These are phyloP conservation scores for Mastacembelus armatus DNA, from an alignment of 2,797 vertebrate genomes.

Conservation along the genomic window DNA sequence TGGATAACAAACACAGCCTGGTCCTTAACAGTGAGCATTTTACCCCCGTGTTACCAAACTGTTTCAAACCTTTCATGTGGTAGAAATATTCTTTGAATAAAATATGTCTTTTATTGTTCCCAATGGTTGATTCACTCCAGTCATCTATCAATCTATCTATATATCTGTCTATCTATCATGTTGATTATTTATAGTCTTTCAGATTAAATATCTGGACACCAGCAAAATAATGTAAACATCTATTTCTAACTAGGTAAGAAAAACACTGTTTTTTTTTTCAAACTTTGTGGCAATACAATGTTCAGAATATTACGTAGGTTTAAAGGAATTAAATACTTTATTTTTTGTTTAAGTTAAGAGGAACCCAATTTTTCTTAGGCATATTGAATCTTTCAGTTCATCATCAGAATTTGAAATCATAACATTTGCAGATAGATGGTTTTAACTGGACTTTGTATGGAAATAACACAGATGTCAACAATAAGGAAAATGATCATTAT, in stretches of 20 bases:
- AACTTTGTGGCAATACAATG: neutral
- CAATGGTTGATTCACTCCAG: conserved; percentile 11
- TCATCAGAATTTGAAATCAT: neutral
- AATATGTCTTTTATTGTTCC: neutral
- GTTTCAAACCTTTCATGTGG: neutral
- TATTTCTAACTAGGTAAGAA: neutral
- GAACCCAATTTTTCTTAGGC: too few species aligned
- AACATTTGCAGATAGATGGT: neutral
- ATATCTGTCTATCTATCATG: too few species aligned
- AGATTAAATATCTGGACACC: neutral
- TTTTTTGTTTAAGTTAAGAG: too few species aligned
- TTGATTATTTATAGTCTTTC: neutral
- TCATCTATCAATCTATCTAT: too few species aligned
- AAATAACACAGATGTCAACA: conserved; percentile 13
- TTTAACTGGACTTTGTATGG: neutral
- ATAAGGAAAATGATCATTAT: neutral
- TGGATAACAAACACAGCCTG: conserved; percentile 6
- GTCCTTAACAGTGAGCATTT: neutral
- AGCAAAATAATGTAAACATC: neutral
- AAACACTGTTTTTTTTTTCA: neutral
- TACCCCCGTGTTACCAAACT: neutral
- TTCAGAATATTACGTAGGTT: neutral
- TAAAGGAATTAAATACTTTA: too few species aligned
- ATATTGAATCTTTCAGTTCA: neutral
- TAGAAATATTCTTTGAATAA: neutral